Evolutionary conservation across 2,888 invertebrate species (phyloP).

Genomic region (Eueremaeus valkanovi): DNA sequence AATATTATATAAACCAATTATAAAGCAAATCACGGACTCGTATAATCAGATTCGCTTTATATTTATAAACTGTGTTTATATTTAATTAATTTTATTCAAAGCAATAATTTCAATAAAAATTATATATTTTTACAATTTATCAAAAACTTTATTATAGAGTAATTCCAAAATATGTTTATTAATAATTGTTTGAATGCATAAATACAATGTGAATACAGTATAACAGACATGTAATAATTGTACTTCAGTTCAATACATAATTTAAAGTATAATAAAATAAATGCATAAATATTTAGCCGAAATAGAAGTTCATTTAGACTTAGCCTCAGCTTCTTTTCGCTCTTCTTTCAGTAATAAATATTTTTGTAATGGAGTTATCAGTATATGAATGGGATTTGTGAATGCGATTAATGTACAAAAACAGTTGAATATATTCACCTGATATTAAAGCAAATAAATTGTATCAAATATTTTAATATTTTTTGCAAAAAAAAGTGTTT

Average conservation of each 20-base stretch:
- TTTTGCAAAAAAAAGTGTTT: not conserved
- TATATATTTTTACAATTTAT: not conserved
- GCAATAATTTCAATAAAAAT: no score
- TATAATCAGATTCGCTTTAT: no score
- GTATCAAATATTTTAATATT: not conserved
- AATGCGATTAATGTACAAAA: constrained; percentile 43
- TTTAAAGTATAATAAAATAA: not conserved
- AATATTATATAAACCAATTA: no score
- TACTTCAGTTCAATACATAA: no score
- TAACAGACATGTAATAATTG: no score
- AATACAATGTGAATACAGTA: no score
- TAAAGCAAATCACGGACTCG: no score
- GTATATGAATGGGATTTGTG: constrained; percentile 46
- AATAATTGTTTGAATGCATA: no score
- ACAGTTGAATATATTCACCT: constrained; percentile 47
- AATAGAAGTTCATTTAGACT: not conserved
- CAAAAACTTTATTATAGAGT: not conserved
- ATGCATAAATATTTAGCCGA: not conserved
- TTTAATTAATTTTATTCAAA: no score
- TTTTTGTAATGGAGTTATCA: constrained; percentile 45
- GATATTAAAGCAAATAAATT: constrained; percentile 12
- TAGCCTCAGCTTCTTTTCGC: constrained; percentile 48
- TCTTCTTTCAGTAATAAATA: constrained; percentile 43
- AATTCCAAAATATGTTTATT: not conserved
- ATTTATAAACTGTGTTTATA: no score